Evolutionary conservation across 2,797 vertebrate genomes (phyloP), one percentile per base, ranked within the genome.

Genomic region (Euthynnus affinis): DNA sequence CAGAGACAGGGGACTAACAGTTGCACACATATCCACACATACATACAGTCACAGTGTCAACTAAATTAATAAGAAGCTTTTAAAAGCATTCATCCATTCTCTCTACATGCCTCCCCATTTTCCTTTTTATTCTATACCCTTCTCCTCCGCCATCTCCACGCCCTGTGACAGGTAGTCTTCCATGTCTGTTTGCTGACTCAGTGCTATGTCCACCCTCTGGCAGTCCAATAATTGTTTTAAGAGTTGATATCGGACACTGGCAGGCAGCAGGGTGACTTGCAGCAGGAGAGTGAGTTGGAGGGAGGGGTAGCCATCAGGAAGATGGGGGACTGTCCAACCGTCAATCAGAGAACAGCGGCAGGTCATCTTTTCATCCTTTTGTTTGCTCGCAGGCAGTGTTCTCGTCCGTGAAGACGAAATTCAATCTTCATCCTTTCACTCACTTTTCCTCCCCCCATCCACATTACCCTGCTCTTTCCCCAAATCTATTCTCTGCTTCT

Each of bases 11-110:
- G 72, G 69, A 86, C 71, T 82, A 74, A 86, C 57, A 80, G 71
- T 40, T 20, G 23, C 25, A 34, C 58, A 58, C 29, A 63, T 56
- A 29, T 53, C 55, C 51, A 62, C 63, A 34, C 55, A 51, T 49
- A n/a, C 77, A 67, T 71, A 76, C 15, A 73, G 60, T 48, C 77
- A 60, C 86, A 69, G 74, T 70, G 77, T 92, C 89, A 83, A 81
- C 75, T 70, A 82, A 89, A 90, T 91, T 87, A 91, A 87, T 91
- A 93, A 93, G 85, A 63, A 78, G 91, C 84, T 94, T 88, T 88
- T 87, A 60, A 91, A 89, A 82, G 51, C n/a, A 91, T 86, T 83
- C 37, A 83, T 71, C 66, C 52, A 70, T 87, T 90, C 46, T 74
- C 74, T 78, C 22, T 63, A 27, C 46, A 71, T 20, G 55, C 58